Base-by-base conservation (phyloP, 2,797 vertebrate species). In the Nyctibius grandis region DNA sequence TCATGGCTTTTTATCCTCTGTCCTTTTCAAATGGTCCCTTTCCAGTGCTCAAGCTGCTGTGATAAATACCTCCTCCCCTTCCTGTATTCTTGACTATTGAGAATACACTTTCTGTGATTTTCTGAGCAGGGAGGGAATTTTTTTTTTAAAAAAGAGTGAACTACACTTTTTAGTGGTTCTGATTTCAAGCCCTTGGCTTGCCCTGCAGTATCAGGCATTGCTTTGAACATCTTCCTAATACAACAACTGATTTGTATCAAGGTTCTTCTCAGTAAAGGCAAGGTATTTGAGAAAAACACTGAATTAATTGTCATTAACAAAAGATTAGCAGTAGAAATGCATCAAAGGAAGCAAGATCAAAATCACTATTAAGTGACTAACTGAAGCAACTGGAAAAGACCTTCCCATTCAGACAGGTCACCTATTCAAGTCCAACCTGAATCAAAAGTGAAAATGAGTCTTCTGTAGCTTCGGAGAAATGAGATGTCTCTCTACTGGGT, bases 1-100 rank as follows among this genome's bases (percentile, higher is more conserved):
- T 96, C 78, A 80, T 80, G 93, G 81, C 75, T 96, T 91, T 96
- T 95, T 92, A 91, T 92, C 91, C 91, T 56, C 90, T 72, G 85
- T 94, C 84, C 93, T 91, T 96, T 93, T 83, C 91, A 94, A 94
- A 91, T 5, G 67, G 85, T 95, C 95, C 93, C 85, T 82, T 91
- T 91, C 84, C 83, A 93, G 83, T 67, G 67, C 76, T 91, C 79
- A 48, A 2, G 75, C 60, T 95, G 81, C 77, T 89, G 60, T 77
- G 95, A 95, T 95, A 95, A 94, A 95, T 64, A n/a, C 77, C 78
- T 91, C 42, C 64, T 83, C 67, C 47, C 56, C 25, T 80, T 85
- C 57, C 82, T 75, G 70, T 23, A 34, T 0, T 63, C 63, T 48
- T n/a, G 50, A 51, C 89, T 94, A 50, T 4, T 73, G 65, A 86